Base-by-base conservation (phyloP, 2,797 vertebrate genomes). In the Cuniculus paca region DNA sequence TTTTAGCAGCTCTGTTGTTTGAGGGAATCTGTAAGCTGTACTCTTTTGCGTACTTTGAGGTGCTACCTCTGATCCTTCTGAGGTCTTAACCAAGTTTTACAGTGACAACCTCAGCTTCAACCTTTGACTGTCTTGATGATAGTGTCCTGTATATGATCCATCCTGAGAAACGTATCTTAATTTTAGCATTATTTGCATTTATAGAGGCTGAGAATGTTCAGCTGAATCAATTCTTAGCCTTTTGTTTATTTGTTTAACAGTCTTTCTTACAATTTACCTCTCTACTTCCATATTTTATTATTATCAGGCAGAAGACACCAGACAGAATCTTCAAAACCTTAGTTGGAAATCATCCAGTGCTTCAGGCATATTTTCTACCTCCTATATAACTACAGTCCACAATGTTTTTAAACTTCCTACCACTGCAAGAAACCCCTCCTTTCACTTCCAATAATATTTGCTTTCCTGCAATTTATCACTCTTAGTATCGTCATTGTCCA, bases 161-260 rank as follows among this genome's bases (percentile, higher is more conserved):
- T 86, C 31, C 39, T 93, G 85, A 48, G 50, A 86, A 39, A 16
- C 31, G 90, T 48, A 88, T 94, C 42, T 88, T 95, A 89, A 91
- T 56, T 85, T 87, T 56, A 95, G 6, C n/a, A 54, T 68, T 61
- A 20, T 48, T 80, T 77, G 14, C 75, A 90, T 17, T 34, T 84
- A 84, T 34, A 39, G 20, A 95, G 26, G 26, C 4, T 54, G 36
- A 91, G 28, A 88, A 80, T 45, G 90, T 72, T 77, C n/a, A 88
- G 94, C 65, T 77, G 5, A 42, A 91, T 50, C 45, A 85, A 50
- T 16, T 60, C 8, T 63, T 50, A 20, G 19, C 11, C 88, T n/a
- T 26, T 36, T 39, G 19, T 91, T 79, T 22, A 2, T 50, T 92
- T 68, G 65, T 65, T n/a, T 39, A 75, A 72, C 36, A 11, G 3